phyloP scores from a whole-genome alignment of 2,888 invertebrate genomes.

The Cecidostiba fungosa region DNA sequence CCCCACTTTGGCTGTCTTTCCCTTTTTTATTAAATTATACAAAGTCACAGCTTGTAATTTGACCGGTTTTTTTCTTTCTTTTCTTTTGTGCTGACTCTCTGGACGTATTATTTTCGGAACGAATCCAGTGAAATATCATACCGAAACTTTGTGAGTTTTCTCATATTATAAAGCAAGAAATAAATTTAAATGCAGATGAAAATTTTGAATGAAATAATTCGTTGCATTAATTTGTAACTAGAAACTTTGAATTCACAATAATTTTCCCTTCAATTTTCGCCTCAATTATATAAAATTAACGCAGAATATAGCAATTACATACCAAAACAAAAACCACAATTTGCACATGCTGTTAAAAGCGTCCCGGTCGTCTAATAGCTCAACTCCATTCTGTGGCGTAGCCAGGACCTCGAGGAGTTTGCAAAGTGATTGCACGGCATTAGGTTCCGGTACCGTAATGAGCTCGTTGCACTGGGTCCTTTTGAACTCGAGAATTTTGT shows the following conservation, averaged over 20 bases:
- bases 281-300: background rate
- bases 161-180: too few species aligned
- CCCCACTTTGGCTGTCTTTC: background rate
- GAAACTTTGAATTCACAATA: background rate
- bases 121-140: background rate
- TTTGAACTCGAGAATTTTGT: conserved; percentile 87
- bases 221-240: too few species aligned
- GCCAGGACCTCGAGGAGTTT: conserved; percentile 87
- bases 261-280: background rate
- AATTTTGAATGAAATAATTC: too few species aligned
- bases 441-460: conserved; percentile 87
- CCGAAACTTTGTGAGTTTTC: too few species aligned
- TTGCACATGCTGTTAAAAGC: conserved; percentile 83
- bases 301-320: conserved; percentile 65
- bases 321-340: conserved; percentile 89
- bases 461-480: conserved; percentile 86
- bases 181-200: too few species aligned
- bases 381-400: conserved; percentile 85
- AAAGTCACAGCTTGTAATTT: background rate
- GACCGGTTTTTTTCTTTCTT: background rate
- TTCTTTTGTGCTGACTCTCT: background rate
- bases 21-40: conserved; percentile 16
- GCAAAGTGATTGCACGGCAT: conserved; percentile 89
- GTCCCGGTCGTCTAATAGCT: conserved; percentile 83
- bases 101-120: background rate